Base-by-base conservation (phyloP, 2,113 vertebrate genomes). In the Gracilinanus agilis region DNA sequence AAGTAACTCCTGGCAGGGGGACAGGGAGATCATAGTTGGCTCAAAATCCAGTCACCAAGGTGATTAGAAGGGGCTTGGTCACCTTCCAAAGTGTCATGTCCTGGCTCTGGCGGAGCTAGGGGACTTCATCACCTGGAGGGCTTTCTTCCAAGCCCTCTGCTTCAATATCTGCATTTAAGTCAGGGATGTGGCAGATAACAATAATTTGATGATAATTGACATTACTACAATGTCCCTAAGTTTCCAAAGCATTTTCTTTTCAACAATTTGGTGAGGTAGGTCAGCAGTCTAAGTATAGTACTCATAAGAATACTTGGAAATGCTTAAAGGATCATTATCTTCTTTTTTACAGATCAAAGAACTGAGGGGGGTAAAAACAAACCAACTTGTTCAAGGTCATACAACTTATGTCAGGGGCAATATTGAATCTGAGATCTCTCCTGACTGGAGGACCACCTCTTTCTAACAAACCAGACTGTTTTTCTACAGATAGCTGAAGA, bases 11-110 rank as follows among this genome's bases (percentile, higher is more conserved):
- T 44, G 25, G 94, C 25, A n/a, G 34, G 19, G 0, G 29, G 13
- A 27, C 90, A n/a, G 53, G 91, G 34, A 55, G 53, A 5, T 88
- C 44, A 11, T 3, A 24, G 40, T 27, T 23, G 1, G 5, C 67
- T 83, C n/a, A 83, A 40, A 83, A 83, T 83, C 67, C 34, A 83
- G n/a, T 83, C 67, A 83, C n/a, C 67, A 83, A 83, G 67, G n/a
- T 83, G 67, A 83, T 83, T 83, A 83, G 16, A 40, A 83, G 67
- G 67, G 67, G n/a, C 16, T 12, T 1, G 3, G 21, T 54, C 29
- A 44, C 55, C 27, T 29, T 92, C 27, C 24, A 0, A 44, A 34
- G 91, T 25, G 55, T 23, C 90, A 34, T 5, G 0, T 23, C 3
- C 27, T 44, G 53, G 54, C 8, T 0, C 12, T 7, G 8, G 27